Evolutionary conservation across 2,888 invertebrate genomes (phyloP).

Genomic region (Cephalotes varians): DNA sequence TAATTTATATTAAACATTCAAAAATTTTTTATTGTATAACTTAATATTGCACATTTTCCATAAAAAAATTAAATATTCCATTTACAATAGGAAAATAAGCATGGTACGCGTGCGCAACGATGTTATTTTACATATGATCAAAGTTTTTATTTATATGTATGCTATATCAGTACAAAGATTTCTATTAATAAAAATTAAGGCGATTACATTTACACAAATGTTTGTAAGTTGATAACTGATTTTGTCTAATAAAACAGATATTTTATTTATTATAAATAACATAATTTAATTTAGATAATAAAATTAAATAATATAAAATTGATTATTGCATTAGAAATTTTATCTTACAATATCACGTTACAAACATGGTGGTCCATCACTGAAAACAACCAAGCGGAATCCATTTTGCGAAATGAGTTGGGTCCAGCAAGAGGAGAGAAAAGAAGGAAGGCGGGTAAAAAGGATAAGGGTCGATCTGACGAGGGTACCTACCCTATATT

Average conservation of each 20-base stretch:
- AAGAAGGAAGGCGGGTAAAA: slow-evolving; percentile 71
- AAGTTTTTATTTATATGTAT: background rate
- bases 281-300: background rate
- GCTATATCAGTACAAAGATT: background rate
- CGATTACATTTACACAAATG: background rate
- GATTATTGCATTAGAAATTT: background rate
- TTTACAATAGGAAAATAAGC: background rate
- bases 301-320: background rate
- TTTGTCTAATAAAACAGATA: background rate
- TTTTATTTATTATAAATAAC: slow-evolving; percentile 3
- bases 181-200: background rate
- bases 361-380: slow-evolving; percentile 32
- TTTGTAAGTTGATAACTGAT: background rate
- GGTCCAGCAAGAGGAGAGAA: slow-evolving; percentile 74
- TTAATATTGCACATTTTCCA: background rate
- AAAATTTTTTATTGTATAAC: background rate
- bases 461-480: slow-evolving; percentile 82
- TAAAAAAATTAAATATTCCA: background rate
- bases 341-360: slow-evolving; percentile 17
- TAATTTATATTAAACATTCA: background rate
- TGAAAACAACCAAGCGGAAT: slow-evolving; percentile 72
- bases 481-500: slow-evolving; percentile 84
- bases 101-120: background rate
- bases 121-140: background rate
- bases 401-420: slow-evolving; percentile 84